phyloP scores from a whole-genome alignment of 2,797 vertebrate species.

The Pangasius macronema region DNA sequence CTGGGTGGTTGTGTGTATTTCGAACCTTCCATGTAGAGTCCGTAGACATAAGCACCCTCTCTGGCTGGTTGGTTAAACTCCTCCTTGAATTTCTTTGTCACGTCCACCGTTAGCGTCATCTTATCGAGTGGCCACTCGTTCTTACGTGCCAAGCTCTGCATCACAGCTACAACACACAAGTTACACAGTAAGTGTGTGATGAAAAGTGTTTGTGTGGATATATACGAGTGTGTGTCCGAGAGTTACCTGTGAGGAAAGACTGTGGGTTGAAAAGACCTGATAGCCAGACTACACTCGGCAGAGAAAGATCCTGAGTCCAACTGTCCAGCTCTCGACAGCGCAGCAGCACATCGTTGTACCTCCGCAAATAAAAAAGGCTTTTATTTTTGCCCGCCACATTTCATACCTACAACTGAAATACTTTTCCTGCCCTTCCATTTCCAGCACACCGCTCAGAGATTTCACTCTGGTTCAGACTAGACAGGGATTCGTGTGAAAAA shows the following conservation, averaged over 20 bases:
- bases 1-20: background rate
- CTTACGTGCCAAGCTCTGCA: conserved; percentile 78
- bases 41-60: conserved; percentile 75
- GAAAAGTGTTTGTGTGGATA: background rate
- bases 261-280: conserved; percentile 94
- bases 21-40: conserved; percentile 78
- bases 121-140: conserved; percentile 86
- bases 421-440: background rate
- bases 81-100: conserved; percentile 82
- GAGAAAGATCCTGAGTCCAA: conserved; percentile 85
- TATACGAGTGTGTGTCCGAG: background rate
- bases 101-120: conserved; percentile 74
- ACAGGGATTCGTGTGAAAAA: no score
- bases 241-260: conserved; percentile 92
- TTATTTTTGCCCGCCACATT: background rate
- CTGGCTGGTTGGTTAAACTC: conserved; percentile 79
- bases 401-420: background rate
- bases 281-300: conserved; percentile 88
- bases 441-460: no score
- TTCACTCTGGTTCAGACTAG: no score
- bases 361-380: background rate
- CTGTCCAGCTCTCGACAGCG: conserved; percentile 83
- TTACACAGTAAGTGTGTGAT: background rate
- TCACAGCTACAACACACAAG: conserved; percentile 68
- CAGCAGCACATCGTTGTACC: conserved; percentile 74